Conservation (phyloP, 2,797 vertebrate species). For the Propithecus deckenii region DNA sequence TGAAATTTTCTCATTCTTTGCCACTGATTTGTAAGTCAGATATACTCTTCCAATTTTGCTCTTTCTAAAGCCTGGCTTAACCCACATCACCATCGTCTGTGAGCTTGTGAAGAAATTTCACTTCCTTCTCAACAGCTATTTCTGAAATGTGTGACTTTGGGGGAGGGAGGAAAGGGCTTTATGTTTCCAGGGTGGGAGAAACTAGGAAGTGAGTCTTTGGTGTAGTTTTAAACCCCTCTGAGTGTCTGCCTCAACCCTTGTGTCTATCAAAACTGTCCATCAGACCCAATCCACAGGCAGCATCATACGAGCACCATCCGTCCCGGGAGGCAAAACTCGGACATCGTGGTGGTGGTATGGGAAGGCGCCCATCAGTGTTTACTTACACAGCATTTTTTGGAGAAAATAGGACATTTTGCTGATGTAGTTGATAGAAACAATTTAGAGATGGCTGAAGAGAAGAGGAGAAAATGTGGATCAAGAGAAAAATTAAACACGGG, state of each 20-base stretch:
- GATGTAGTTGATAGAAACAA: neutral
- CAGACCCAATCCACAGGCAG: neutral
- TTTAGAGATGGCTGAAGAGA: neutral
- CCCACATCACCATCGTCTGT: constrained; percentile 54
- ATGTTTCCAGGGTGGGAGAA: constrained; percentile 5
- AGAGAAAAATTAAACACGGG: neutral
- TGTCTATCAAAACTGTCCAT: neutral
- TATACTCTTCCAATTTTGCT: constrained; percentile 72
- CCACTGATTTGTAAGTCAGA: constrained; percentile 70
- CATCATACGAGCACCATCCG: neutral
- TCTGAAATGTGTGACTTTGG: constrained; percentile 72
- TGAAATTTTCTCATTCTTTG: constrained; percentile 52
- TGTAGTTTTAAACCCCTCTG: neutral
- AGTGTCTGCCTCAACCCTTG: neutral
- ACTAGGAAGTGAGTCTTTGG: neutral
- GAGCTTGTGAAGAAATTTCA: constrained; percentile 68
- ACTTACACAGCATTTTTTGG: neutral
- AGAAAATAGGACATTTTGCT: neutral
- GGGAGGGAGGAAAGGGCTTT: constrained; percentile 36
- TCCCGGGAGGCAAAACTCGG: neutral
- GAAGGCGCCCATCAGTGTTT: neutral
- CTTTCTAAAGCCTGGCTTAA: constrained; percentile 78
- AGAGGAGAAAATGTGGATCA: neutral
- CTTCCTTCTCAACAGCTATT: constrained; percentile 73
- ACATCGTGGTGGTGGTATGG: neutral